Evolutionary conservation across 2,113 vertebrate species (phyloP), one percentile per base, ranked within the genome.

Genomic region (Colaptes auratus): DNA sequence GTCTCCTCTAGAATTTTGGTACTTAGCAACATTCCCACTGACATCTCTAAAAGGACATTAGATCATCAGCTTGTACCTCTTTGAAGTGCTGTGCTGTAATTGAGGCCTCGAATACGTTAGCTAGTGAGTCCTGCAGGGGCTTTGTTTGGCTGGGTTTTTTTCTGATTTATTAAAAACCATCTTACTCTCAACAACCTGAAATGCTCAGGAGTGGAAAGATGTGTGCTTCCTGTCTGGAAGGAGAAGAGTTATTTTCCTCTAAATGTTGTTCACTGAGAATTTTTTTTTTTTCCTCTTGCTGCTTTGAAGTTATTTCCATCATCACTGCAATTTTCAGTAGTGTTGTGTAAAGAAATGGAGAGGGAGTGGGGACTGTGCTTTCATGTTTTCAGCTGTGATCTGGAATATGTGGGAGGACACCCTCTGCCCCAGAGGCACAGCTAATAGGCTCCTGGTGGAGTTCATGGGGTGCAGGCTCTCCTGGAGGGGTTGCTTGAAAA

Each of bases 261-360:
- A 80, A 23, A 12, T 12, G 39, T 86, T 89, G 78, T 88, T 93
- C 86, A 86, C 39, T 88, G 80, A 90, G 64, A 81, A 6, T 52
- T n/a, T 36, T 76, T 89, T 92, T 92, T 61, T 39, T 39, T 80
- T 80, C 42, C 42, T 44, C 69, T 46, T 88, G 23, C 44, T 84
- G 36, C 96, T 95, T 96, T 96, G 95, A 96, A 95, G 92, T 96
- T 88, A 20, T 89, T 93, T 92, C 86, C 63, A 53, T 95, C 90
- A 92, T 88, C 87, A 79, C 82, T 93, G 72, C 93, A 95, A 96
- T 96, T 94, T 93, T 90, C 96, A 75, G 80, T 88, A 33, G 36
- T 70, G 36, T 42, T 86, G 86, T 86, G 58, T 58, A 86, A 78
- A 86, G 95, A 90, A 77, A 81, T 66, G 30, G 82, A 74, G 80